phyloP scores from a whole-genome alignment of 2,113 vertebrate species.

The Steatornis caripensis region DNA sequence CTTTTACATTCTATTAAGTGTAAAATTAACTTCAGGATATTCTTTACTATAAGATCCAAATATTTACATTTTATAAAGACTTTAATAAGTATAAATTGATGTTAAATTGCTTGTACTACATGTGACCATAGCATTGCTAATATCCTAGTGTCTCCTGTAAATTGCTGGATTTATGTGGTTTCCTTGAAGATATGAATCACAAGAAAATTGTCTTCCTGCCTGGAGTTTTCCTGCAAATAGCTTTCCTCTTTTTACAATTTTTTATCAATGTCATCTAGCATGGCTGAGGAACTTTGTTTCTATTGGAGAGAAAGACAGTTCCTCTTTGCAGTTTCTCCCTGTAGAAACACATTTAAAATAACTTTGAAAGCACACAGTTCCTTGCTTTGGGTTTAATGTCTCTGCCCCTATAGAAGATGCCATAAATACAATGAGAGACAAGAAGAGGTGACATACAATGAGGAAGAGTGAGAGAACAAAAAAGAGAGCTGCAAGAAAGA shows the following conservation, averaged over 20 bases:
- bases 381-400: not conserved
- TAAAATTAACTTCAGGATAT: not conserved
- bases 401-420: not conserved
- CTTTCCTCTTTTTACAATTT: not conserved
- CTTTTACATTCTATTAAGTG: not conserved
- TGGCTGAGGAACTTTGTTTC: not conserved
- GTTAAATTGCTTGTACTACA: not conserved
- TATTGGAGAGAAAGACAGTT: not conserved
- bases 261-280: not conserved
- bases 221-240: not conserved
- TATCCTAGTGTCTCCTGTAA: not conserved
- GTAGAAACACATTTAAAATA: not conserved
- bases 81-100: not conserved
- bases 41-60: not conserved
- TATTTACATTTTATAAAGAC: not conserved
- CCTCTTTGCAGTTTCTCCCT: not conserved
- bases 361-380: not conserved
- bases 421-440: not conserved
- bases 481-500: too few relatives aligned
- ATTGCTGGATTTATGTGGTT: constrained; percentile 7
- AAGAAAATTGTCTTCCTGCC: not conserved
- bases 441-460: not conserved
- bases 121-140: not conserved
- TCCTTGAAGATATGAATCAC: constrained; percentile 7
- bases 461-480: not conserved